Evolutionary conservation across 2,113 vertebrate genomes (phyloP).

Genomic region (Etheostoma cragini): DNA sequence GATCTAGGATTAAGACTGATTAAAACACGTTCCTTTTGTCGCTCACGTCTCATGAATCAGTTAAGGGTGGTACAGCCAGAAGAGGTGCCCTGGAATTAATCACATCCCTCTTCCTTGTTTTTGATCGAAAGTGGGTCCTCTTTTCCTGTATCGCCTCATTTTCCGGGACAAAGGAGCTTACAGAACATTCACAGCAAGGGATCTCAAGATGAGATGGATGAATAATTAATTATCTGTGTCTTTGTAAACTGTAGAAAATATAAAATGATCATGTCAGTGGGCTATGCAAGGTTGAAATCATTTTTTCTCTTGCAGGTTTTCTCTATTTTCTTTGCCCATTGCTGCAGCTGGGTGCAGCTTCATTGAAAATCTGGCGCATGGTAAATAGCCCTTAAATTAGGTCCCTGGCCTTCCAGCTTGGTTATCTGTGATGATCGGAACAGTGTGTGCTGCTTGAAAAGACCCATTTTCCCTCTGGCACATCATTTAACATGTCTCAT

Average conservation of each 20-base stretch:
- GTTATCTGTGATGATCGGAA: constrained; percentile 82
- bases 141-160: constrained; percentile 25
- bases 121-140: constrained; percentile 26
- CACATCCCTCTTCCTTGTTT: constrained; percentile 46
- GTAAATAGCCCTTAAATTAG: constrained; percentile 81
- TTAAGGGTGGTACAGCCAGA: constrained; percentile 42
- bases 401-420: constrained; percentile 75
- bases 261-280: constrained; percentile 34
- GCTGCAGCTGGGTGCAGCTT: constrained; percentile 48
- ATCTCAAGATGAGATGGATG: constrained; percentile 50
- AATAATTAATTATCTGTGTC: constrained; percentile 58
- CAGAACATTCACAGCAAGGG: constrained; percentile 43
- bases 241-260: constrained; percentile 38
- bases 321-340: constrained; percentile 19
- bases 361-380: constrained; percentile 68
- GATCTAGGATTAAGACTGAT: constrained; percentile 66
- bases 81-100: constrained; percentile 60
- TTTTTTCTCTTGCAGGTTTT: constrained; percentile 47
- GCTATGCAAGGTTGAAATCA: not conserved
- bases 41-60: constrained; percentile 54
- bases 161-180: constrained; percentile 35
- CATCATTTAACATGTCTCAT: constrained; percentile 81
- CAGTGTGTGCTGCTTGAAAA: constrained; percentile 79
- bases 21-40: constrained; percentile 48
- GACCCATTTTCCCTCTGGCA: constrained; percentile 76